Evolutionary conservation across 2,797 vertebrate genomes (phyloP).

Genomic region (Macropus fuliginosus): DNA sequence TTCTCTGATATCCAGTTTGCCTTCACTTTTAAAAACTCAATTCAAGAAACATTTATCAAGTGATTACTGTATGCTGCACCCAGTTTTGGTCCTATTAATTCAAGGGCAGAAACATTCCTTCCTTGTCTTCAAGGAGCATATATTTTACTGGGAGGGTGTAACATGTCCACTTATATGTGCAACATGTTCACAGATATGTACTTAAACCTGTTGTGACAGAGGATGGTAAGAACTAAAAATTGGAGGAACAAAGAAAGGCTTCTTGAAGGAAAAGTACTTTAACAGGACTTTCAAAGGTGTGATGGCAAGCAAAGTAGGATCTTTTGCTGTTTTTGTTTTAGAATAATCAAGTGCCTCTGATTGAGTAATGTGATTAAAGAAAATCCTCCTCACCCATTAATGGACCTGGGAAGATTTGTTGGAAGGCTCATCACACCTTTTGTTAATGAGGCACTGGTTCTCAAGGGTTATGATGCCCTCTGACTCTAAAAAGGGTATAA

Average conservation of each 20-base stretch:
- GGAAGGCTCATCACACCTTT: too few relatives aligned
- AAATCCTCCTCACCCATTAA: too few relatives aligned
- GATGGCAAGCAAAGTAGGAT: too few relatives aligned
- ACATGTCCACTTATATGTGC: not conserved
- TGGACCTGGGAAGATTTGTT: too few relatives aligned
- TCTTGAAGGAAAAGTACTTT: not conserved
- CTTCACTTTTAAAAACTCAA: conserved; percentile 1
- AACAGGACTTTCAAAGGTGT: not conserved
- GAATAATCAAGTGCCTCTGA: too few relatives aligned
- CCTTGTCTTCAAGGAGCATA: not conserved
- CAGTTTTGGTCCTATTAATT: not conserved
- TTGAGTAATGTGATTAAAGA: too few relatives aligned
- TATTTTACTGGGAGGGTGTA: not conserved
- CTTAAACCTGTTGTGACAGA: not conserved
- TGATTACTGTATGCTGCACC: not conserved
- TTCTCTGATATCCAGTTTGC: not conserved
- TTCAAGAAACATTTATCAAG: not conserved
- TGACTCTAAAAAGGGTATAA: too few relatives aligned
- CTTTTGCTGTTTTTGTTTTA: too few relatives aligned
- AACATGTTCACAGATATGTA: not conserved
- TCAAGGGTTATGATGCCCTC: too few relatives aligned
- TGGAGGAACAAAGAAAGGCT: not conserved
- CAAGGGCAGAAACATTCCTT: not conserved
- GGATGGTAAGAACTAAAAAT: not conserved
- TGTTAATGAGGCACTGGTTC: too few relatives aligned